These are phyloP conservation scores for Bolborhynchus lineola DNA, from an alignment of 2,113 vertebrate genomes.

Conservation along the genomic window DNA sequence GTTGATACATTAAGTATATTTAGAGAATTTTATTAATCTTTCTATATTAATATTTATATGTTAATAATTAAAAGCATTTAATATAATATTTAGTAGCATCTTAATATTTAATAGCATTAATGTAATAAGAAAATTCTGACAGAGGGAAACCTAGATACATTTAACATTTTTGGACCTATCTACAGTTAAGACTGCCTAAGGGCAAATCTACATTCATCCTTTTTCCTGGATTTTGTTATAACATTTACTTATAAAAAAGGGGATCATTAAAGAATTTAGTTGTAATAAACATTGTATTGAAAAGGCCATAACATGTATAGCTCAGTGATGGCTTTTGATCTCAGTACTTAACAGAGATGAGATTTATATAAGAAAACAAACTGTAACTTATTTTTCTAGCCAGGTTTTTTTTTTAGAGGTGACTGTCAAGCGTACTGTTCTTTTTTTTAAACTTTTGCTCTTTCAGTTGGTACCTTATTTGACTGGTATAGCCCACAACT, in stretches of 20 bases:
- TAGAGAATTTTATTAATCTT: neutral
- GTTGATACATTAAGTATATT: neutral
- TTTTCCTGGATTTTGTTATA: neutral
- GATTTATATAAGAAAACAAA: neutral
- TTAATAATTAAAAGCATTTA: neutral
- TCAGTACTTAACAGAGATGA: neutral
- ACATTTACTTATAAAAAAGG: neutral
- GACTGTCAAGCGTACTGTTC: neutral
- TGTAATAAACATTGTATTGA: neutral
- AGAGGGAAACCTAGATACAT: neutral
- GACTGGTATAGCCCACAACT: neutral
- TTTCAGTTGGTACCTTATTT: neutral
- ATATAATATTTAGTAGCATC: neutral
- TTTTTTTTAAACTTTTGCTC: neutral
- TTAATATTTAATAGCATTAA: neutral
- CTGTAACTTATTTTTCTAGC: neutral
- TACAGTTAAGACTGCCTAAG: neutral
- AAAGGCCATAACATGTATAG: neutral
- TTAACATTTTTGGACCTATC: neutral
- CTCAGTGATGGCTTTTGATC: neutral
- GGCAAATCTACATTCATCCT: neutral
- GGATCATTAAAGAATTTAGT: neutral
- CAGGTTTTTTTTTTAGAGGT: neutral
- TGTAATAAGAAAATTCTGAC: neutral
- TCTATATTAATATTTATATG: neutral